Conservation (phyloP, 2,888 invertebrate genomes). For the Parnassius smintheus region DNA sequence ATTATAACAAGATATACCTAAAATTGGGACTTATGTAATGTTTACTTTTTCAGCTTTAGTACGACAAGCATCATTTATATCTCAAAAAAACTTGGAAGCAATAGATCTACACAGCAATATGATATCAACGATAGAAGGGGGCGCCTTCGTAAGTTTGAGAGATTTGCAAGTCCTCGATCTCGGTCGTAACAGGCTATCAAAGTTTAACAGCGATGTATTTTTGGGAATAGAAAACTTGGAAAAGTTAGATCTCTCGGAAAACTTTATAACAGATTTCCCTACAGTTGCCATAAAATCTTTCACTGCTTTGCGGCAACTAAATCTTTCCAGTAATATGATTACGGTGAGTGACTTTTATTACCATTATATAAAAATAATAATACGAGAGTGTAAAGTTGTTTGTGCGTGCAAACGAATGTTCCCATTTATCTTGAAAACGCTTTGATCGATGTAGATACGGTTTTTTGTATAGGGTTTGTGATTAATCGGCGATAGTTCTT, state of each 20-base stretch:
- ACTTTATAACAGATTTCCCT: conserved; percentile 92
- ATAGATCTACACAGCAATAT: conserved; percentile 91
- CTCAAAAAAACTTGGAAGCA: conserved; percentile 86
- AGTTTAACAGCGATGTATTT: conserved; percentile 92
- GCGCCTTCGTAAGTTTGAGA: conserved; percentile 85
- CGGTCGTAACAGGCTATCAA: conserved; percentile 88
- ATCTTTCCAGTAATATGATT: conserved; percentile 92
- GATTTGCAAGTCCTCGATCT: conserved; percentile 86
- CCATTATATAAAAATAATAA: too few relatives aligned
- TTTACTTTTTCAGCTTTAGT: conserved; percentile 81
- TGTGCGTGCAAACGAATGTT: too few relatives aligned
- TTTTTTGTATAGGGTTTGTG: too few relatives aligned
- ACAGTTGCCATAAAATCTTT: conserved; percentile 88
- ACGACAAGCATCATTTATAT: conserved; percentile 84
- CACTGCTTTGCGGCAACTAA: conserved; percentile 85
- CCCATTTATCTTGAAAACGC: too few relatives aligned
- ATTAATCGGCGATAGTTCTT: too few relatives aligned
- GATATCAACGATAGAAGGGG: conserved; percentile 87
- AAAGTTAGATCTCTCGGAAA: conserved; percentile 91
- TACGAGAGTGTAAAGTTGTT: too few relatives aligned
- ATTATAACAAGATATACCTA: too few relatives aligned
- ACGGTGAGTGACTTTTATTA: conserved; percentile 78
- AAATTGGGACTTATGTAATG: neutral
- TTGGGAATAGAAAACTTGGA: conserved; percentile 88
- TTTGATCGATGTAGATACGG: too few relatives aligned